Base-by-base conservation (phyloP, 1,140 invertebrate genomes). In the Drosophila ambigua region DNA sequence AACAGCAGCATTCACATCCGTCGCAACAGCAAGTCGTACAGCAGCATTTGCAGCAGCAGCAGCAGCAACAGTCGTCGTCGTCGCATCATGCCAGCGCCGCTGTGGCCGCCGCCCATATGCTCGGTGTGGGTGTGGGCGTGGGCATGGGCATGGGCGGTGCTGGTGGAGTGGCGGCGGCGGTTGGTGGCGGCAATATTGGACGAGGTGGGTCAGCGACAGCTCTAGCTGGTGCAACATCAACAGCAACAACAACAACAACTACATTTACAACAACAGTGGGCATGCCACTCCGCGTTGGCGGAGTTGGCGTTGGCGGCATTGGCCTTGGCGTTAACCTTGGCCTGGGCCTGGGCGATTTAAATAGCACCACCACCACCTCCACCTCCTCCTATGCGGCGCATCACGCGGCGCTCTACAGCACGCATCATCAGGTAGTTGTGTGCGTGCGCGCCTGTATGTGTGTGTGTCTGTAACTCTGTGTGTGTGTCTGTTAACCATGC, bases 371-470 rank as follows among this genome's bases (percentile, higher is more conserved):
- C 72, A 9, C 60, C 23, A 28, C 57, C 28, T 60, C 64, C 45
- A 41, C 67, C 57, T 62, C 76, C 77, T 76, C 83, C 52, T 83
- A 83, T 66, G 84, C 76, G 61, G 76, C 72, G 67, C 83, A 89
- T 72, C 79, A 83, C 64, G 78, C 83, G 69, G 75, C 83, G 74
- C 82, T 85, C 57, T 85, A 78, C 82, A 87, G 69, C 82, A 85
- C 82, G 83, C 82, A 88, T 89, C 84, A 89, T 62, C 77, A 89
- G 84, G 84, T 84, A 89, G 84, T 89, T 57, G 79, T 73, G 83
- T 81, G 81, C 60, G 75, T 64, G 72, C 61, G 59, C 52, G 67
- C 65, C 72, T 68, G 48, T 64, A 68, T 50, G 59, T 49, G 45
- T 61, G 53, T 67, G 63, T 54, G 44, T 59, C 16, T 73, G 31